Evolutionary conservation across 2,797 vertebrate species (phyloP).

Genomic region (Microhierax caerulescens): DNA sequence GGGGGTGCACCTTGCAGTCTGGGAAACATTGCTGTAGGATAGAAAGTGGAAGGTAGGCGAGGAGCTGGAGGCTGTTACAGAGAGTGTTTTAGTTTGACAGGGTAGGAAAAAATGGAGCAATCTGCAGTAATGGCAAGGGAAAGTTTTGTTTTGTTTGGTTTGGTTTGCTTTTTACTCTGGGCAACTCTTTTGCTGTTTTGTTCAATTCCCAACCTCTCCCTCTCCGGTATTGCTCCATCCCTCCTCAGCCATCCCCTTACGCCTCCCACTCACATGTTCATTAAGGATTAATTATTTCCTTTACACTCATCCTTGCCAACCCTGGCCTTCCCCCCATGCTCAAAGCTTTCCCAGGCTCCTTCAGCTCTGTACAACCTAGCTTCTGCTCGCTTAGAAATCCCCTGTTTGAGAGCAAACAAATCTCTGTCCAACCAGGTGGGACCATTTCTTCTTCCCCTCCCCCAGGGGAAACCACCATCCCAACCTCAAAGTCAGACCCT

Average conservation of each 20-base stretch:
- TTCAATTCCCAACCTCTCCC: constrained; percentile 48
- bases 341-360: neutral
- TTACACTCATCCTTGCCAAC: constrained; percentile 27
- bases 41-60: neutral
- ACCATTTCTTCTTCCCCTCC: neutral
- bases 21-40: neutral
- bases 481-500: neutral
- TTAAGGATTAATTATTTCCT: constrained; percentile 58
- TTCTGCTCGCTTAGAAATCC: neutral
- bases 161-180: neutral
- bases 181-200: neutral
- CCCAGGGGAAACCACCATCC: neutral
- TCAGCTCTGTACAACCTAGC: neutral
- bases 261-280: neutral
- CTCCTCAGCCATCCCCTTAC: neutral
- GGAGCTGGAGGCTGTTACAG: neutral
- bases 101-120: neutral
- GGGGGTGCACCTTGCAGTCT: neutral
- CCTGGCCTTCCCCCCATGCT: neutral
- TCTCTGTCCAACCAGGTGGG: neutral
- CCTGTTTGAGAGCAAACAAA: neutral
- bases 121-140: neutral
- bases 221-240: neutral
- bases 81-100: constrained; percentile 11
- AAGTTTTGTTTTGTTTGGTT: neutral